Conservation (phyloP, 2,888 invertebrate genomes). For the Cheilosia scutellata region DNA sequence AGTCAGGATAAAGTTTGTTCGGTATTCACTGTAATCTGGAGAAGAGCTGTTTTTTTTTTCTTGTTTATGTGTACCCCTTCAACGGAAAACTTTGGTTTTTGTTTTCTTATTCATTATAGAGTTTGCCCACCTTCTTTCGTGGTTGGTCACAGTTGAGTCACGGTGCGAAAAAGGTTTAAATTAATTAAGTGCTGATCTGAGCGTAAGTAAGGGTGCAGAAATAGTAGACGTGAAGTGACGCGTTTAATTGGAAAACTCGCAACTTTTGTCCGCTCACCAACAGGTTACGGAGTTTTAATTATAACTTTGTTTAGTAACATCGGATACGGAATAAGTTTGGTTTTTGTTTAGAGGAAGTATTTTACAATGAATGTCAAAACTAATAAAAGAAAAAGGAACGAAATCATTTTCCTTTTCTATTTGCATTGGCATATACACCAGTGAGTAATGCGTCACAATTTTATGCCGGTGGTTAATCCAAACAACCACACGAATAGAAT, state of each 20-base stretch:
- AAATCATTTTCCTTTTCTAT: no score
- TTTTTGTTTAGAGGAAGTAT: neutral
- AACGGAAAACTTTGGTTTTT: conserved; percentile 21
- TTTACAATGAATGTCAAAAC: neutral
- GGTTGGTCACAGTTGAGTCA: conserved; percentile 36
- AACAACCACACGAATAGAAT: no score
- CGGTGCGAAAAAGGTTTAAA: conserved; percentile 61
- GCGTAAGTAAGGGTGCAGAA: conserved; percentile 2
- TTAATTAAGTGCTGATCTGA: conserved; percentile 59
- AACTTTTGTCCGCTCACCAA: conserved; percentile 48
- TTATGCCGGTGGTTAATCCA: no score
- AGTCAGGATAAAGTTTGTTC: conserved; percentile 64
- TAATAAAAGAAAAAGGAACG: neutral
- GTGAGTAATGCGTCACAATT: no score
- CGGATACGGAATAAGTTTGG: neutral
- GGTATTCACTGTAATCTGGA: conserved; percentile 45
- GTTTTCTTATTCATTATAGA: conserved; percentile 35
- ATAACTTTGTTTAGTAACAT: conserved; percentile 32
- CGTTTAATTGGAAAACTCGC: conserved; percentile 63
- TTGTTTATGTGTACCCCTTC: neutral
- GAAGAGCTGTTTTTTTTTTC: conserved; percentile 20
- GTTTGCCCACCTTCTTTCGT: conserved; percentile 16
- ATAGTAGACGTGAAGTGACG: conserved; percentile 44
- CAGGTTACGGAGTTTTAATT: conserved; percentile 46
- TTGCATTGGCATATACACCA: no score